These are phyloP conservation scores for Bothrops jararaca DNA, from an alignment of 2,113 vertebrate genomes.

Conservation along the genomic window DNA sequence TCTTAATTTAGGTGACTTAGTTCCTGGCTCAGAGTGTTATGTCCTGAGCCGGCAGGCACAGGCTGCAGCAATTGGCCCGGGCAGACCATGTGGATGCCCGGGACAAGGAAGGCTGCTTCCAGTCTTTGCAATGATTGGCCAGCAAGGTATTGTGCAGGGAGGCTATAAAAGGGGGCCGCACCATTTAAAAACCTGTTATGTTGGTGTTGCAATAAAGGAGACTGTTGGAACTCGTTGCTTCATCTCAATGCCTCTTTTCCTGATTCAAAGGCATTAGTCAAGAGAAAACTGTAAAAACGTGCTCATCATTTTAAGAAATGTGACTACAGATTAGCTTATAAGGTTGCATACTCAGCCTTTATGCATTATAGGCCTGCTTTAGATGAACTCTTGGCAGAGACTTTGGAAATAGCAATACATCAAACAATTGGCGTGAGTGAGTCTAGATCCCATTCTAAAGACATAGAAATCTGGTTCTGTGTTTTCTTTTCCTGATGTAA, in stretches of 20 bases:
- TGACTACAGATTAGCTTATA: slow-evolving; percentile 15
- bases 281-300: slow-evolving; percentile 37
- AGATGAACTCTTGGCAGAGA: slow-evolving; percentile 55
- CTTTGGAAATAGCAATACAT: slow-evolving; percentile 71
- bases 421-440: slow-evolving; percentile 64
- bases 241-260: too few species aligned
- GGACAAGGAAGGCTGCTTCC: too few species aligned
- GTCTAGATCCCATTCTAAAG: slow-evolving; percentile 52
- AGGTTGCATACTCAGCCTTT: slow-evolving; percentile 38
- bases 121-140: too few species aligned
- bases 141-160: too few species aligned
- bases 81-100: too few species aligned
- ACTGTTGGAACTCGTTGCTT: too few species aligned
- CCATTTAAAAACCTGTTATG: too few species aligned
- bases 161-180: too few species aligned
- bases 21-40: not conserved
- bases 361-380: slow-evolving; percentile 52
- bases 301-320: slow-evolving; percentile 20
- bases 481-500: slow-evolving; percentile 46
- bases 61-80: too few species aligned
- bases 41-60: too few species aligned
- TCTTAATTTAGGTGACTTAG: not conserved
- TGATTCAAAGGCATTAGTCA: not conserved
- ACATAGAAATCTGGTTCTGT: slow-evolving; percentile 47
- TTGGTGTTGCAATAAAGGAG: too few species aligned